These are phyloP conservation scores for Montipora foliosa DNA, from an alignment of 64 coral and sea anemone genomes.

Conservation along the genomic window DNA sequence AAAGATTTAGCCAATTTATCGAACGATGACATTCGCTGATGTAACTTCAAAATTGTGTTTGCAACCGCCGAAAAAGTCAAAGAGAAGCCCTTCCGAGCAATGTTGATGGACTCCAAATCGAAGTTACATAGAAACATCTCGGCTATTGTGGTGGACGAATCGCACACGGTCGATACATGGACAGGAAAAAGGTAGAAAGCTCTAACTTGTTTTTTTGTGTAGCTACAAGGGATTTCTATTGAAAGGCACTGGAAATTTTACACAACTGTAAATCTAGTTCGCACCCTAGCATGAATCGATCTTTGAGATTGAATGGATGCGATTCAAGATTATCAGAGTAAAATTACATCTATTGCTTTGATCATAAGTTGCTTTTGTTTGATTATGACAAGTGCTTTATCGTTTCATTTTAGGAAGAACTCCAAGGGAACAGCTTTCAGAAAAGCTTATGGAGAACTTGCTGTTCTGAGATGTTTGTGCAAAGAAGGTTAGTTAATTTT, in stretches of 20 bases:
- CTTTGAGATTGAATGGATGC: neutral
- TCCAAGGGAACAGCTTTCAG: neutral
- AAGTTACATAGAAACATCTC: conserved; percentile 4
- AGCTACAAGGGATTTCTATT: too few relatives aligned
- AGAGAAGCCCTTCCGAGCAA: conserved; percentile 6
- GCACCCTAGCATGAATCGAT: too few relatives aligned
- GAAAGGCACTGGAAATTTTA: too few relatives aligned
- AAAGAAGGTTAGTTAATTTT: neutral
- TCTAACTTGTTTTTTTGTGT: too few relatives aligned
- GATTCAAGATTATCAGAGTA: neutral
- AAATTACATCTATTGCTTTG: neutral
- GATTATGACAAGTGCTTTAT: neutral
- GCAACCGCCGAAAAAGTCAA: conserved; percentile 36
- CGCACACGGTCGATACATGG: conserved; percentile 18
- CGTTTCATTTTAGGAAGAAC: too few relatives aligned
- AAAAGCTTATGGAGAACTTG: neutral
- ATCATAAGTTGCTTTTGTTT: conserved; percentile 15
- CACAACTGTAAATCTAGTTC: too few relatives aligned
- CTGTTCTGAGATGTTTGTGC: neutral
- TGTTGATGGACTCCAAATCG: neutral
- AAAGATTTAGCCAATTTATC: neutral
- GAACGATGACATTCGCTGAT: neutral
- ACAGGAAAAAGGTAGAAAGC: too few relatives aligned
- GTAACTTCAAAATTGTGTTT: neutral
- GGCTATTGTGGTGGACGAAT: conserved; percentile 43